These are phyloP conservation scores for Stegodyphus mimosarum DNA, from an alignment of 1,140 invertebrate species.

Conservation along the genomic window DNA sequence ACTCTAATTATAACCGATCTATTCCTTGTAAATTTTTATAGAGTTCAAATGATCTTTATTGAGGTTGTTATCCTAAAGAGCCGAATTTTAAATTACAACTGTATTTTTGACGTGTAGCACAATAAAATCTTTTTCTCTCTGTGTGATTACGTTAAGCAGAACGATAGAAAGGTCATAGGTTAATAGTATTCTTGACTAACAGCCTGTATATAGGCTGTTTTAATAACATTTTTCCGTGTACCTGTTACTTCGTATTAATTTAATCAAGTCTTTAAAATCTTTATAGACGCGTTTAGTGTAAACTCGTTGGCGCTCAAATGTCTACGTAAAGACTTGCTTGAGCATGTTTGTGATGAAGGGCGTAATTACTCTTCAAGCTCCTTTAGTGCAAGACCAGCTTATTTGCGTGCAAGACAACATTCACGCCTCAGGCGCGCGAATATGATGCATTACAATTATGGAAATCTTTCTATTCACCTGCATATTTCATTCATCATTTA, in stretches of 20 bases:
- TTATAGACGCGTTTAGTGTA: neutral
- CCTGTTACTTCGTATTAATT: neutral
- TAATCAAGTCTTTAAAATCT: neutral
- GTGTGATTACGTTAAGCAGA: too few species aligned
- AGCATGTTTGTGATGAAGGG: neutral
- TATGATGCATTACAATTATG: slow-evolving; percentile 2
- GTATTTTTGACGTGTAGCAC: too few species aligned
- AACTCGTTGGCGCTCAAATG: neutral
- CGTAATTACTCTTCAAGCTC: slow-evolving; percentile 9
- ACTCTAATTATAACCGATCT: too few species aligned
- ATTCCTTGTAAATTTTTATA: too few species aligned
- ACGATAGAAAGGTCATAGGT: too few species aligned
- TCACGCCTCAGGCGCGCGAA: slow-evolving; percentile 18
- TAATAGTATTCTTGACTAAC: neutral
- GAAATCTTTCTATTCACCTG: slow-evolving; percentile 6
- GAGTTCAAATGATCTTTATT: too few species aligned
- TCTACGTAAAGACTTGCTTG: neutral
- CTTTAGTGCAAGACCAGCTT: neutral
- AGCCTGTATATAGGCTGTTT: neutral
- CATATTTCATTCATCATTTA: slow-evolving; percentile 24
- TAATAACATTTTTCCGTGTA: neutral
- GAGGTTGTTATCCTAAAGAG: too few species aligned
- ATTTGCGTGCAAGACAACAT: slow-evolving; percentile 22
- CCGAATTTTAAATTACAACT: too few species aligned
- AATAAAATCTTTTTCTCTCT: too few species aligned